Evolutionary conservation across 2,888 invertebrate genomes (phyloP).

Genomic region (Noctua pronuba): DNA sequence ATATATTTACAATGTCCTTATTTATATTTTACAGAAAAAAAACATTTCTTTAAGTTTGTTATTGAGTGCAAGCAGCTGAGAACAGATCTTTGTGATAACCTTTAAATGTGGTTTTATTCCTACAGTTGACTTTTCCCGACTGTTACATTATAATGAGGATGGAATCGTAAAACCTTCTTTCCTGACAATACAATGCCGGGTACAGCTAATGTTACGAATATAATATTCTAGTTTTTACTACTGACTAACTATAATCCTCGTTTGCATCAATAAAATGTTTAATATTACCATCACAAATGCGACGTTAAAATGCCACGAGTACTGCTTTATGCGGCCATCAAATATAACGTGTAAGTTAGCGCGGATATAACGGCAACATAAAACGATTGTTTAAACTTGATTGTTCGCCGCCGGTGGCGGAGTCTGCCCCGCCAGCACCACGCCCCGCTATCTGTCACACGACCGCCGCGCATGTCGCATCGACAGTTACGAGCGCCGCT

Average conservation of each 20-base stretch:
- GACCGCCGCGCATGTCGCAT: not conserved
- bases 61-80: not conserved
- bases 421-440: too few relatives aligned
- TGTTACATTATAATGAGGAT: not conserved
- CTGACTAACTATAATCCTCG: not conserved
- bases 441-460: not conserved
- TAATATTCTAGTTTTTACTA: not conserved
- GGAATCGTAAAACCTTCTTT: not conserved
- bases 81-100: not conserved
- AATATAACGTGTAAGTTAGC: conserved; percentile 11
- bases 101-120: not conserved
- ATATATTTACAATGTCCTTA: not conserved
- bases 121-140: not conserved
- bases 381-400: conserved; percentile 20
- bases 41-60: not conserved
- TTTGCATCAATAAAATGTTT: conserved; percentile 16
- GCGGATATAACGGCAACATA: not conserved
- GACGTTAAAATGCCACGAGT: not conserved
- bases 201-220: not conserved
- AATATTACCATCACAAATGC: not conserved
- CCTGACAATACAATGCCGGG: not conserved
- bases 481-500: not conserved
- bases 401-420: not conserved
- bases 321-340: conserved; percentile 15
- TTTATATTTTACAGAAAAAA: not conserved